Evolutionary conservation across 2,888 invertebrate genomes (phyloP).

Genomic region (Drosophila merina): DNA sequence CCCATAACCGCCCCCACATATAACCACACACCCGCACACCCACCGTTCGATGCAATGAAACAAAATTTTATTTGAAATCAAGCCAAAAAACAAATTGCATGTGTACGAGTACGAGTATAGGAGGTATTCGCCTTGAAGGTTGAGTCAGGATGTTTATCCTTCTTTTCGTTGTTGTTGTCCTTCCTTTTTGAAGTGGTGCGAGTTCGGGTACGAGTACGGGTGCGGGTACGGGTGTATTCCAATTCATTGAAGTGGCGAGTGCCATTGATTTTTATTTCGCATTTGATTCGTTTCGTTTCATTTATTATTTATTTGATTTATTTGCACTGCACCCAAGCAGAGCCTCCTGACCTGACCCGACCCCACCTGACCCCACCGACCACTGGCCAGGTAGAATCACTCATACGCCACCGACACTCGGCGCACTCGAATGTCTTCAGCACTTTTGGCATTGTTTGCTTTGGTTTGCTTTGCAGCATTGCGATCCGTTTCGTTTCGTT

Average conservation of each 20-base stretch:
- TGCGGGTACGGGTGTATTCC: constrained; percentile 47
- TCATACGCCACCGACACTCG: constrained; percentile 62
- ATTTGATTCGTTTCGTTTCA: constrained; percentile 78
- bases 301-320: constrained; percentile 78
- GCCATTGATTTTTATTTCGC: constrained; percentile 79
- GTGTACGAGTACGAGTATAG: constrained; percentile 24
- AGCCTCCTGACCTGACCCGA: background rate
- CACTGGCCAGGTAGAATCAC: constrained; percentile 55
- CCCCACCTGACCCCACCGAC: constrained; percentile 3
- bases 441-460: constrained; percentile 28
- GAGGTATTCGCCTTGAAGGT: background rate
- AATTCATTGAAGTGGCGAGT: constrained; percentile 76
- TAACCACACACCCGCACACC: background rate
- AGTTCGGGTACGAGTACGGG: background rate
- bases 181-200: background rate
- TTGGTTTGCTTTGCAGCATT: background rate
- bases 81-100: constrained; percentile 73
- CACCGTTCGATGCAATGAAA: constrained; percentile 75
- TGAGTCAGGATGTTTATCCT: background rate
- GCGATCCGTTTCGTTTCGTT: constrained; percentile 12
- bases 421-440: constrained; percentile 42
- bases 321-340: constrained; percentile 60
- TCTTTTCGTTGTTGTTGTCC: background rate
- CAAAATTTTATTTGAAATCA: constrained; percentile 78
- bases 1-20: background rate